Conservation (phyloP, 2,888 invertebrate species). For the Epirrhoe alternata region DNA sequence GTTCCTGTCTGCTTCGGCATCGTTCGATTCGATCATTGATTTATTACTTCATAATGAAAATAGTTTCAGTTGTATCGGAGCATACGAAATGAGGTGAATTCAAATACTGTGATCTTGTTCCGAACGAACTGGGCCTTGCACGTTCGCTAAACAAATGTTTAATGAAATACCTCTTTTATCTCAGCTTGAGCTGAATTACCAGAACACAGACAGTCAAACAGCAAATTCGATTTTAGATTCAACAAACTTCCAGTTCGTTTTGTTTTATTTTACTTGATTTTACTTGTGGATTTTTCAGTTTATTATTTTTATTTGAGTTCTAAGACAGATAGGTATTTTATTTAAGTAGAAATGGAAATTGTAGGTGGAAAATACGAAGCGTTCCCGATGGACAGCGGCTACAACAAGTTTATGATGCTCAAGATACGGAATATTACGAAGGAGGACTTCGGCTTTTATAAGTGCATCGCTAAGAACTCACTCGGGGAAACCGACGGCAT, state of each 20-base stretch:
- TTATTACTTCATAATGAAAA: slow-evolving; percentile 81
- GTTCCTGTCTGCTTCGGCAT: slow-evolving; percentile 70
- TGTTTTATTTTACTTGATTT: slow-evolving; percentile 37
- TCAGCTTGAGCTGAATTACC: slow-evolving; percentile 24
- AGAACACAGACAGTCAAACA: slow-evolving; percentile 42
- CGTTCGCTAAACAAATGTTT: slow-evolving; percentile 54
- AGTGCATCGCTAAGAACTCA: slow-evolving; percentile 96
- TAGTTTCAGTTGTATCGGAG: slow-evolving; percentile 67
- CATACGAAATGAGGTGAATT: slow-evolving; percentile 51
- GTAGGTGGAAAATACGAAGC: slow-evolving; percentile 96
- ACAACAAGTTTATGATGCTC: slow-evolving; percentile 96
- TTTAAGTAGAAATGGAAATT: slow-evolving; percentile 87
- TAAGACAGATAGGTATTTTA: slow-evolving; percentile 69
- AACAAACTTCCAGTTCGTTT: slow-evolving; percentile 37
- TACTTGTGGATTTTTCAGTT: slow-evolving; percentile 26
- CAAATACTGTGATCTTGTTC: slow-evolving; percentile 38
- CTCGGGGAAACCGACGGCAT: slow-evolving; percentile 95
- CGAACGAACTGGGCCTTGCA: slow-evolving; percentile 55
- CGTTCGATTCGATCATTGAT: slow-evolving; percentile 78
- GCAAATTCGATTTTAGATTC: slow-evolving; percentile 44
- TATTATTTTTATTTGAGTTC: slow-evolving; percentile 25
- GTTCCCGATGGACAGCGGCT: slow-evolving; percentile 93
- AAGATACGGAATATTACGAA: slow-evolving; percentile 93
- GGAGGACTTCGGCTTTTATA: slow-evolving; percentile 94
- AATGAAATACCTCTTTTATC: slow-evolving; percentile 57